Conservation (phyloP, 2,888 invertebrate genomes). For the Lysandra coridon region DNA sequence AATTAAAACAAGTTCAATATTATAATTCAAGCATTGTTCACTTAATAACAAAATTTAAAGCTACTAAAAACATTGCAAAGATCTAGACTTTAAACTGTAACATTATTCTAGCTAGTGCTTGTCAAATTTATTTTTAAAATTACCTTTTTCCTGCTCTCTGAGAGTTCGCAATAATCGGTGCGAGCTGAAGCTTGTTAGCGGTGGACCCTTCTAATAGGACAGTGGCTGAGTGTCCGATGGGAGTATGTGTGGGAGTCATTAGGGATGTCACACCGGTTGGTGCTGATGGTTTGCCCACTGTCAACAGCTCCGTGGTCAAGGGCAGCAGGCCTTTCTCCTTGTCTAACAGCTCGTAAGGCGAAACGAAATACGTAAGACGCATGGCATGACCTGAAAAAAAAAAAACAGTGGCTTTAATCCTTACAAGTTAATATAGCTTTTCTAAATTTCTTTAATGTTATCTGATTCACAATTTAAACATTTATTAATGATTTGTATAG, state of each 20-base stretch:
- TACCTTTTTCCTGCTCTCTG: conserved; percentile 88
- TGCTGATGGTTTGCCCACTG: conserved; percentile 65
- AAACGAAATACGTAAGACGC: conserved; percentile 96
- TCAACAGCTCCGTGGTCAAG: conserved; percentile 87
- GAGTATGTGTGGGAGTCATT: conserved; percentile 75
- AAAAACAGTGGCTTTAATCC: neutral
- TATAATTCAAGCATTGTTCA: too few relatives aligned
- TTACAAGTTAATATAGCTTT: too few relatives aligned
- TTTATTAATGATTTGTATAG: too few relatives aligned
- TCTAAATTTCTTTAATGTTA: too few relatives aligned
- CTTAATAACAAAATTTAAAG: too few relatives aligned
- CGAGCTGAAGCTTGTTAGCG: conserved; percentile 89
- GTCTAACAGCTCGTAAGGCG: conserved; percentile 94
- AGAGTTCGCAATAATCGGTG: conserved; percentile 85
- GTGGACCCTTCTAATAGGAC: conserved; percentile 94
- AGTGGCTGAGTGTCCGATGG: conserved; percentile 92
- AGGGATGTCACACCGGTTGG: conserved; percentile 63
- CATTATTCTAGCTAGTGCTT: too few relatives aligned
- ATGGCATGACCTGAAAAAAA: conserved; percentile 89
- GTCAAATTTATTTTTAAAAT: neutral
- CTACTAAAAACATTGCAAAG: too few relatives aligned
- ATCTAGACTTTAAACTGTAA: too few relatives aligned
- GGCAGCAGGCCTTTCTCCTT: conserved; percentile 87
- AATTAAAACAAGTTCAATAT: too few relatives aligned
- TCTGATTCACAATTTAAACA: too few relatives aligned